A percentile compares a stretch with the other conserved stretches of the same genome.
Conservation (phyloP, 2,113 vertebrate genomes). For the Calcarius ornatus region DNA sequence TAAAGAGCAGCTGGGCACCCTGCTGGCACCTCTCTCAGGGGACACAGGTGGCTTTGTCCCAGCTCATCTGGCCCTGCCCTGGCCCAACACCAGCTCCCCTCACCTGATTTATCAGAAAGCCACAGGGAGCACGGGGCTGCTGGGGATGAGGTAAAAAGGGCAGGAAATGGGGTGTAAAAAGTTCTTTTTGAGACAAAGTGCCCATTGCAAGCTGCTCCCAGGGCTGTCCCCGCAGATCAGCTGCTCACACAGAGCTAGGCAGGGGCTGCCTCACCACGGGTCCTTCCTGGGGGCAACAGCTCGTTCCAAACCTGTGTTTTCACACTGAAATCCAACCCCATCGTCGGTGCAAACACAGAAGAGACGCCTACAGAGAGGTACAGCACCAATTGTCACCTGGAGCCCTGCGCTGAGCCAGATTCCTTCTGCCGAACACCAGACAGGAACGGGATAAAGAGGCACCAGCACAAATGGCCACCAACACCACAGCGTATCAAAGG, state of each 20-base stretch:
- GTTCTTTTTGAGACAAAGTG: neutral
- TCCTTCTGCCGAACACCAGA: fast-evolving
- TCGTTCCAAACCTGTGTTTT: neutral
- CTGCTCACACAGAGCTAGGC: neutral
- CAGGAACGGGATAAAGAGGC: fast-evolving
- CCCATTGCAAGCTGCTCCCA: neutral
- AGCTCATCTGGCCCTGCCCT: neutral
- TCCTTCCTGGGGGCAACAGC: neutral
- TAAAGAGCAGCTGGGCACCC: neutral
- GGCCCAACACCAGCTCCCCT: neutral
- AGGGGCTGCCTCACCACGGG: neutral
- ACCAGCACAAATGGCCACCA: fast-evolving
- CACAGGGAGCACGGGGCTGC: neutral
- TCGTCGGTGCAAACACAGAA: neutral
- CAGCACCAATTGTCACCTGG: neutral
- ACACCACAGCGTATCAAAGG: fast-evolving
- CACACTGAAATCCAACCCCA: neutral
- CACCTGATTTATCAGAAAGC: neutral
- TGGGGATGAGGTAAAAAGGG: neutral
- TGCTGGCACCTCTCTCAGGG: neutral
- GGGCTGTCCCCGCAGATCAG: neutral
- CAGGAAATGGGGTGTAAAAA: neutral
- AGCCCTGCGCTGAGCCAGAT: neutral
- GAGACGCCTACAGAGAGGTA: neutral
- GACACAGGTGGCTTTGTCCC: neutral